Base-by-base conservation (phyloP, 2,797 vertebrate genomes). In the Hydrocynus forskahlii region DNA sequence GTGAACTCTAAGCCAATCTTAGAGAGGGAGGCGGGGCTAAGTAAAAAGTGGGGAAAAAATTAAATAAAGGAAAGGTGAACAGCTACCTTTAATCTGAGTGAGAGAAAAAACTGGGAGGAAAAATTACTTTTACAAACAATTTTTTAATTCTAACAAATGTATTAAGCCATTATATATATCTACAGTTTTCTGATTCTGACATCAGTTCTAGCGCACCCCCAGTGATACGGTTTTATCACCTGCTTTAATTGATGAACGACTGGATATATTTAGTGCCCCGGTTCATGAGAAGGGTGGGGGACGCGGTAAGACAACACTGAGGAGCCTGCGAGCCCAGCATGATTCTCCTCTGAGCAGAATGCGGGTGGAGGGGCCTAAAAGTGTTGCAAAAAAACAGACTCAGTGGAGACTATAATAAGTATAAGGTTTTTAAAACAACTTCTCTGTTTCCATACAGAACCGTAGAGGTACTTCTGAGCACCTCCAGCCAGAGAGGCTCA, bases 261-360 rank as follows among this genome's bases (percentile, higher is more conserved):
- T 80, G 83, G 25, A 78, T 93, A 93, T 93, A 91, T 92, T 92
- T 94, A 92, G 92, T 84, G 13, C 13, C 83, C 74, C 76, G 81
- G 88, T 92, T 88, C 76, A 87, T 81, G 85, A 86, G 87, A 89
- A 81, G 68, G 82, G 76, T 54, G 89, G 62, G 88, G 88, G 90
- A 89, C 87, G 86, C 79, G 91, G 92, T 92, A 94, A 94, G 92
- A 94, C 92, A 92, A 94, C 90, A 91, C 92, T 90, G 86, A 93
- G 88, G 88, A 88, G 91, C 89, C 90, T 89, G 86, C 89, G 55
- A 67, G 81, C 87, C 89, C 88, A 80, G 92, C 92, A 93, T 92
- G 75, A 80, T 66, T 70, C 64, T 40, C 23, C 45, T 57, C 40
- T 93, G 91, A 83, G 35, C 66, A 89, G 88, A 90, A 88, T 3